These are phyloP conservation scores for Zeugodacus cucurbitae DNA, from an alignment of 1,140 invertebrate species.

Conservation along the genomic window DNA sequence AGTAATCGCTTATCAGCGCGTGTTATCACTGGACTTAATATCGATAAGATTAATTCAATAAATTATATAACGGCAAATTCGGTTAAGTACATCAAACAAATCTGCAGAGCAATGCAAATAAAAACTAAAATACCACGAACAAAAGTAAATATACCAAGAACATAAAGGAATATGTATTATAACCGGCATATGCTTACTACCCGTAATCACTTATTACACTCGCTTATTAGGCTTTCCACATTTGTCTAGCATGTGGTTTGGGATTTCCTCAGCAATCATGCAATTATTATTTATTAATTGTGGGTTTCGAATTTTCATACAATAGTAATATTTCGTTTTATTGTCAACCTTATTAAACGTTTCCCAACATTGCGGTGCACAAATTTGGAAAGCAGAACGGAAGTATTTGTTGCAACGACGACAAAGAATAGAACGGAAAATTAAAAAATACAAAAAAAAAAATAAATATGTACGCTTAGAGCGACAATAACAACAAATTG, in stretches of 20 bases:
- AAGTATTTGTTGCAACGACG: constrained; percentile 20
- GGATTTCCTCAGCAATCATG: not conserved
- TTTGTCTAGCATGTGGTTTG: not conserved
- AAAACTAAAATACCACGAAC: not conserved
- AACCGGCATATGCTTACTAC: not conserved
- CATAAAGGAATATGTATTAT: not conserved
- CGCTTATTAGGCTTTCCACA: not conserved
- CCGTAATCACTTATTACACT: not conserved
- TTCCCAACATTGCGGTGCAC: not conserved
- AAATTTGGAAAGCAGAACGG: constrained; percentile 33
- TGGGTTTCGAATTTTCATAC: not conserved
- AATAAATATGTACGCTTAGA: not conserved
- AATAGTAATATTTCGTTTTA: not conserved
- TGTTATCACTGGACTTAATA: not conserved
- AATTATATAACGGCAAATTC: not conserved
- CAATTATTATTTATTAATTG: not conserved
- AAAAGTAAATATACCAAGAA: not conserved
- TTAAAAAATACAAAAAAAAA: not conserved
- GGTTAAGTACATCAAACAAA: not conserved
- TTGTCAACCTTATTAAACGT: not conserved
- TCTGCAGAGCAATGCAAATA: not conserved
- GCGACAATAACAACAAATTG: not conserved
- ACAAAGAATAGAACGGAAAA: not conserved
- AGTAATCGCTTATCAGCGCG: not conserved
- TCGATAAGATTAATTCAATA: not conserved